Evolutionary conservation across 92 coral and sea anemone species (phyloP).

Genomic region (Bergia puertoricense): DNA sequence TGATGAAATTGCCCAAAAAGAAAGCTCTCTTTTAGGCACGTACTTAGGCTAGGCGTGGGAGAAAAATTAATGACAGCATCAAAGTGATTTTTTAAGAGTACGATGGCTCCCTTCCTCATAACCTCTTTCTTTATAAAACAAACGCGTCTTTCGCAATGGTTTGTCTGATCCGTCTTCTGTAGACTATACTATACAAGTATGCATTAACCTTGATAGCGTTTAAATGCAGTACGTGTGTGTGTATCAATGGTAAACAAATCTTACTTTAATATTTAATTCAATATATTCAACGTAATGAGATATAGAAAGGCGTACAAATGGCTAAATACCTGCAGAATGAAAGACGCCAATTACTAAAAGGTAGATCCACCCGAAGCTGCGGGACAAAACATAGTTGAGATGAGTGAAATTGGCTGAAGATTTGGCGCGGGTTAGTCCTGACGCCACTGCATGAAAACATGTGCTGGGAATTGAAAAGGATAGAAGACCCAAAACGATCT

Average conservation of each 20-base stretch:
- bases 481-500: not conserved
- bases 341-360: slow-evolving; percentile 1
- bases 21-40: not conserved
- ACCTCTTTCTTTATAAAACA: not conserved
- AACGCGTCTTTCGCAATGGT: not conserved
- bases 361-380: slow-evolving; percentile 37
- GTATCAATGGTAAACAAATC: not conserved
- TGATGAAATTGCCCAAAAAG: not conserved
- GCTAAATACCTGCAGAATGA: slow-evolving; percentile 43
- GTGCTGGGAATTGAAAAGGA: not conserved
- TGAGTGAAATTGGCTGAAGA: slow-evolving; percentile 27
- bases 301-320: slow-evolving; percentile 9
- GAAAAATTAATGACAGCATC: not conserved
- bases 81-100: not conserved
- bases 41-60: not conserved
- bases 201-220: not conserved
- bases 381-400: slow-evolving; percentile 9
- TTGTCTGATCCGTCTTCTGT: not conserved
- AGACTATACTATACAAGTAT: no score
- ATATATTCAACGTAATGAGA: not conserved
- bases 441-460: slow-evolving; percentile 13
- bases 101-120: not conserved
- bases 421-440: not conserved
- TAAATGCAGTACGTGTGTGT: not conserved
- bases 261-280: not conserved